Base-by-base conservation (phyloP, 30 jellyfish, hydroid and myxozoan genomes). In the Nemopilema nomurai region DNA sequence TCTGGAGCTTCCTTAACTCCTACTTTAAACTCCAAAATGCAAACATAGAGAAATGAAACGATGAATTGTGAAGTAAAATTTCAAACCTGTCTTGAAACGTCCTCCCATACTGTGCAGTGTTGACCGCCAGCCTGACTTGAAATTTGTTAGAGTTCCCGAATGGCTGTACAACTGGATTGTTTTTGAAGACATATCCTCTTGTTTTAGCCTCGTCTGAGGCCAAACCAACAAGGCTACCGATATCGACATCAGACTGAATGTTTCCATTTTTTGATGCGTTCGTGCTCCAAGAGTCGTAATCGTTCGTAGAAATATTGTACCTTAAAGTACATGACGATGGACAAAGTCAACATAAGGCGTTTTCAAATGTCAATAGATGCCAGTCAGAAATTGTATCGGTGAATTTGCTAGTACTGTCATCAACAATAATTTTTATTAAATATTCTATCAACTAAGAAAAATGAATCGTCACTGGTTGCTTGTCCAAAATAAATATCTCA, bases 21-120 rank as follows among this genome's bases (percentile, higher is more conserved):
- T n/a, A n/a, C n/a, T n/a, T n/a, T n/a, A n/a, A n/a, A n/a, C n/a
- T n/a, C n/a, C n/a, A n/a, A n/a, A n/a, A n/a, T n/a, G n/a, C n/a
- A n/a, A n/a, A n/a, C n/a, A n/a, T n/a, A n/a, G n/a, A n/a, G n/a
- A n/a, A n/a, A n/a, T n/a, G n/a, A n/a, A n/a, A n/a, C n/a, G n/a
- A n/a, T n/a, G n/a, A n/a, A n/a, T n/a, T n/a, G n/a, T n/a, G n/a
- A n/a, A n/a, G n/a, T n/a, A 41, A 41, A 41, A 6, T 41, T 1
- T 13, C 87, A 16, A 69, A 93, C 98, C 98, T 89, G 74, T 93
- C 98, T 84, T 93, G 96, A 84, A 93, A 93, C 65, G 96, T 86
- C 62, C 98, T 57, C 29, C 98, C 98, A 79, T 73, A 93, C 79
- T 93, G 98, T 18, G 98, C 98, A 27, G 98, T 93, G 81, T 93